Evolutionary conservation across 2,888 invertebrate species (phyloP), one percentile per base, ranked within the genome.

Genomic region (Nezara viridula): DNA sequence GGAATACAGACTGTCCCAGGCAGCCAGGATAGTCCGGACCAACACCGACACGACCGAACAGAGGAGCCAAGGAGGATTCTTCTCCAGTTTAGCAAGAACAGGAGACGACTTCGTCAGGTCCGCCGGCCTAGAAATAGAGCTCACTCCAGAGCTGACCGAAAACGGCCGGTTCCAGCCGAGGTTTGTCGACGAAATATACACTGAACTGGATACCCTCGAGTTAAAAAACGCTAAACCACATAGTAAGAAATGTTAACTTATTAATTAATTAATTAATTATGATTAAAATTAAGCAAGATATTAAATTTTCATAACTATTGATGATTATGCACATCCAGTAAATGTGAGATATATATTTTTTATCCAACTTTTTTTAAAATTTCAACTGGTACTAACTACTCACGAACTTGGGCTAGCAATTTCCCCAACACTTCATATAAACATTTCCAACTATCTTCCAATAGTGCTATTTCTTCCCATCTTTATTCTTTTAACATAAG

Each of bases 121-220:
- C 0, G 95, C 96, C 2, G 96, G 96, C 0, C 93, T 97, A 90
- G 97, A 97, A 92, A 94, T 97, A 91, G 94, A 95, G 49, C 93
- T 97, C 87, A 95, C 96, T 73, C 95, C 96, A 90, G 96, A 96
- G 89, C 94, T 96, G n/a, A 96, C 96, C 0, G 96, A 96, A 81
- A 94, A 94, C 9, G 96, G 96, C 0, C 93, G 96, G 88, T 96
- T 96, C 90, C 95, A 96, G 1, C 97, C 97, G 0, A 94, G 97
- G 90, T 97, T 97, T 92, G 94, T 97, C 66, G 96, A 97, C 91
- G 97, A 97, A 92, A 96, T 97, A 89, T 96, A 96, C 90, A 96
- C 96, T 92, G 97, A 97, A 93, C 95, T 97, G 14, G 97, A 97
- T 92, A 95, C 96, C 32, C 95, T 97, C 91, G 97, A 97, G 92